Evolutionary conservation across 2,113 vertebrate species (phyloP), one percentile per base, ranked within the genome.

Genomic region (Uropsilus gracilis): DNA sequence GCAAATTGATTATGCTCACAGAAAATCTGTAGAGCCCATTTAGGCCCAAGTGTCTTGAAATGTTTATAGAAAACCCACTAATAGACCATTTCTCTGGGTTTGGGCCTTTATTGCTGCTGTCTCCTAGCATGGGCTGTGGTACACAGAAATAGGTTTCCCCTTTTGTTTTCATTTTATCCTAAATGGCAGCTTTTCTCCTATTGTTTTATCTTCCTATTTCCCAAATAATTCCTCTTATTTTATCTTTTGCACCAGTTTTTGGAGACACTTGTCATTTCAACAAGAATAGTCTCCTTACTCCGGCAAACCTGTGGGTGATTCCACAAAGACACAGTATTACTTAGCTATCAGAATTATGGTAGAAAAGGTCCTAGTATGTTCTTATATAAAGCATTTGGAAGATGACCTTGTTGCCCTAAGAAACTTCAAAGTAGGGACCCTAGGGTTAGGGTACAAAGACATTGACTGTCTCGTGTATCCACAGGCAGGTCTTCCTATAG

Each of bases 271-370:
- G 95, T 95, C 96, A 95, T 98, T 98, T 97, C 97, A 97, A 93
- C 91, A 14, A 55, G n/a, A 88, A 89, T 39, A 95, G 71, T 96
- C 57, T 75, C 86, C 95, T 63, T 96, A 92, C 94, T 97, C 78
- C 92, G 97, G 97, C 96, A 95, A 96, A 94, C 32, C 0, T 63
- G 4, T 94, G 96, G 94, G 34, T 95, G 86, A 97, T 97, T 97
- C 97, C 95, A 28, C 96, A 97, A 92, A 97, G 97, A 97, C 95
- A 96, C 98, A 98, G 98, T 98, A 98, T 98, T 98, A 98, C 86
- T 97, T 96, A 69, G 96, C 83, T 96, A 57, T 30, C 95, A 16
- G 84, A 97, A 95, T 96, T 95, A 92, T 90, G 95, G 90, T 97
- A 97, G 97, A 75, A 97, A 97, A 96, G 93, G 26, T 94, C 92